Percentiles rank a stretch among this genome's conserved stretches.
Conservation (phyloP, 2,113 vertebrate genomes). For the Tachysurus fulvidraco region DNA sequence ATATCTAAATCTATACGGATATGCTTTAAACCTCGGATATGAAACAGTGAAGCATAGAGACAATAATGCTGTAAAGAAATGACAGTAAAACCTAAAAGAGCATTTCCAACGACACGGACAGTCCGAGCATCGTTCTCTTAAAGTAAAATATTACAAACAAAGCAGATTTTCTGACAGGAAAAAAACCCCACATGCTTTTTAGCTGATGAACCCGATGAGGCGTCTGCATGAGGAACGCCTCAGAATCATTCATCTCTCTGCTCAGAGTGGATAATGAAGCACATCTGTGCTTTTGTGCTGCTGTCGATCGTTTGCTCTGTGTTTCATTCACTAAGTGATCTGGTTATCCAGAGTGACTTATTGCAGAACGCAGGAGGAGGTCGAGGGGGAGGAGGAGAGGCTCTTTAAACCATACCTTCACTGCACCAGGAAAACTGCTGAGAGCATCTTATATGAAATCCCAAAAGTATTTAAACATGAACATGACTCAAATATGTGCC, state of each 20-base stretch:
- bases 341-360: conserved; percentile 76
- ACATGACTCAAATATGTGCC: neutral
- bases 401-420: neutral
- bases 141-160: conserved; percentile 4
- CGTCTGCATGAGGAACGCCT: conserved; percentile 14
- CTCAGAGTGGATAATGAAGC: conserved; percentile 42
- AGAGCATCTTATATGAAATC: neutral
- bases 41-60: neutral
- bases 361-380: conserved; percentile 33
- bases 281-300: conserved; percentile 46
- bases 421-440: conserved; percentile 33
- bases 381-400: neutral
- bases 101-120: neutral
- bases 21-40: neutral
- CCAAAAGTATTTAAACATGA: neutral
- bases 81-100: neutral
- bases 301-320: conserved; percentile 59
- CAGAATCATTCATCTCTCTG: conserved; percentile 35
- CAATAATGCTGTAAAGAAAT: neutral
- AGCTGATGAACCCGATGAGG: conserved; percentile 42
- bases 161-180: neutral
- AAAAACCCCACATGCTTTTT: conserved; percentile 32
- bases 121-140: neutral
- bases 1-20: neutral
- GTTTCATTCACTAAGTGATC: conserved; percentile 72